These are phyloP conservation scores for Gymnorhina tibicen DNA, from an alignment of 2,113 vertebrate genomes.

Conservation along the genomic window DNA sequence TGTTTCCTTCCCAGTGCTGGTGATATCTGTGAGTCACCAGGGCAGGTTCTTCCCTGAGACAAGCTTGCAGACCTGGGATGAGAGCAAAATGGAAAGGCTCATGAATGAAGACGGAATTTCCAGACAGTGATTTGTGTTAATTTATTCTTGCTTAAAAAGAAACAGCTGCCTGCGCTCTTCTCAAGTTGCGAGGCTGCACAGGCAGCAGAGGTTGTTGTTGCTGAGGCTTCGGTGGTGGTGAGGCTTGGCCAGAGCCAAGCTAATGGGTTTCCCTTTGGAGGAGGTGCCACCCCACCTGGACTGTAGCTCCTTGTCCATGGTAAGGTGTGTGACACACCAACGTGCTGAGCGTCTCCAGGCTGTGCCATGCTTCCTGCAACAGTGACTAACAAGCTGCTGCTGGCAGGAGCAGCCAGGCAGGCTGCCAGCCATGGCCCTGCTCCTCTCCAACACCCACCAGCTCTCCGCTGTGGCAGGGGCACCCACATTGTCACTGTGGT, in stretches of 20 bases:
- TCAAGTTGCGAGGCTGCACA: neutral
- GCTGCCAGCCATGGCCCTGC: neutral
- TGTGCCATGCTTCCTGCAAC: neutral
- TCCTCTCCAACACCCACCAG: neutral
- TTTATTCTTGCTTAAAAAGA: neutral
- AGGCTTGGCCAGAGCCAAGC: neutral
- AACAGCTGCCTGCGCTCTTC: neutral
- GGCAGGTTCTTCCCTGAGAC: neutral
- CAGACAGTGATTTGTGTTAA: neutral
- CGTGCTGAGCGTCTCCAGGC: constrained; percentile 2
- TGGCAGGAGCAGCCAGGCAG: neutral
- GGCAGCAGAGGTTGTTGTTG: neutral
- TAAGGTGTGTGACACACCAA: neutral
- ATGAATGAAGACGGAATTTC: neutral
- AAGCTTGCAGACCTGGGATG: neutral
- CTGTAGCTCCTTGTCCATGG: neutral
- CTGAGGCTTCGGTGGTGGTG: neutral
- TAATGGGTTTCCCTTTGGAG: neutral
- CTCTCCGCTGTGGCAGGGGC: rapidly evolving
- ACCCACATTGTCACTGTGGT: neutral
- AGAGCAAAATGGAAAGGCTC: neutral
- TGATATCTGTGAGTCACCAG: neutral
- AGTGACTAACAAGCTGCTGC: neutral
- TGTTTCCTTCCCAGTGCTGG: neutral
- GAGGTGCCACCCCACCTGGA: neutral